Conservation (phyloP, 2,888 invertebrate species). For the Lysandra coridon region DNA sequence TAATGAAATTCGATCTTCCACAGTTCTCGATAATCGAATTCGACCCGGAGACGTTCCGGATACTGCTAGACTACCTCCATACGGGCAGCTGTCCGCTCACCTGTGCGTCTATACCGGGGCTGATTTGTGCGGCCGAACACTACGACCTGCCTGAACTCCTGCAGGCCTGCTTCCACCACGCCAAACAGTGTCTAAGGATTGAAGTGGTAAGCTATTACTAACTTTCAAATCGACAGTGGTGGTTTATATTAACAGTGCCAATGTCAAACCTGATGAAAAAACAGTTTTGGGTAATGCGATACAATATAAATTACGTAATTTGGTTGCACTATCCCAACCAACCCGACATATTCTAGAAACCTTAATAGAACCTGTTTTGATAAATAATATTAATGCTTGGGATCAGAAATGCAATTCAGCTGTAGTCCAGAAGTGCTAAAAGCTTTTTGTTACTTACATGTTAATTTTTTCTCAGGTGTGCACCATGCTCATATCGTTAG, state of each 20-base stretch:
- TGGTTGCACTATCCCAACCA: neutral
- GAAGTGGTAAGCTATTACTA: conserved; percentile 85
- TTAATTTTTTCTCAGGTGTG: conserved; percentile 82
- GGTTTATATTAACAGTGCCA: no score
- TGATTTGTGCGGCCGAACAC: conserved; percentile 96
- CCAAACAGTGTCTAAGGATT: conserved; percentile 94
- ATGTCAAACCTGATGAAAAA: no score
- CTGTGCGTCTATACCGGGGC: conserved; percentile 94
- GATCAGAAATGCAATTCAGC: neutral
- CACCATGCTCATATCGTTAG: conserved; percentile 94
- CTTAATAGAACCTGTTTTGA: no score
- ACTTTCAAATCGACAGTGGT: neutral
- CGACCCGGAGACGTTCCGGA: conserved; percentile 95
- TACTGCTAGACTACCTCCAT: conserved; percentile 94
- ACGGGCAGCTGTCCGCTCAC: conserved; percentile 95
- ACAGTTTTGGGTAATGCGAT: no score
- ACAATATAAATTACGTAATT: neutral
- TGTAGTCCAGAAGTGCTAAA: neutral
- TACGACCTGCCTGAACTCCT: conserved; percentile 95
- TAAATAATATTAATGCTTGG: no score
- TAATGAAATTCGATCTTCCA: neutral
- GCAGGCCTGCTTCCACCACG: conserved; percentile 97
- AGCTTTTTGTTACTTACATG: neutral
- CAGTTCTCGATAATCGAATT: conserved; percentile 97
- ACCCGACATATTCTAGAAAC: neutral